Conservation (phyloP, 2,113 vertebrate genomes). For the Lampris megalopsis region DNA sequence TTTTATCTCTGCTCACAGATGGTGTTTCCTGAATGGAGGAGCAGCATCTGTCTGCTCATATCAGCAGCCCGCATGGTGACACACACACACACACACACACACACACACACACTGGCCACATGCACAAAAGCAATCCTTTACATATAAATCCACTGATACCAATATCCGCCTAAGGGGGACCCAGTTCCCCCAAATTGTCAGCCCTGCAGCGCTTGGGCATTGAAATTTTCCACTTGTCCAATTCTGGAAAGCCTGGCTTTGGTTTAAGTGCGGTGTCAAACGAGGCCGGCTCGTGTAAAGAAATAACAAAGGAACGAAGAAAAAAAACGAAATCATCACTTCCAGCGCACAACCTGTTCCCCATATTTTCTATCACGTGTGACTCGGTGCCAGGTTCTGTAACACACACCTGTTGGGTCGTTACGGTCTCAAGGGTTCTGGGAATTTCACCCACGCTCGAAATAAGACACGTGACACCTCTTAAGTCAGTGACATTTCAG, state of each 20-base stretch:
- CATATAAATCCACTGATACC: slow-evolving; percentile 42
- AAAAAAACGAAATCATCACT: too few species aligned
- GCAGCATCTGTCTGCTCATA: slow-evolving; percentile 58
- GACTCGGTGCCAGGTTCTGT: background rate
- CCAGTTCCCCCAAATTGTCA: too few species aligned
- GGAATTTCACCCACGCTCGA: too few species aligned
- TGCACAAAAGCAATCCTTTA: slow-evolving; percentile 26
- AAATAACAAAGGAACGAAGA: too few species aligned
- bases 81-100: slow-evolving; percentile 4
- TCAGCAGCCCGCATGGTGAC: slow-evolving; percentile 40
- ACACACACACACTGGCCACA: slow-evolving; percentile 37
- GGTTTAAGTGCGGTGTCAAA: too few species aligned
- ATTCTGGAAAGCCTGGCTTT: too few species aligned
- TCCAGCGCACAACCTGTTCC: background rate
- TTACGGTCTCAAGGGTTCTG: too few species aligned
- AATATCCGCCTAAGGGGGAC: slow-evolving; percentile 27
- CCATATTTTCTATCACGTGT: slow-evolving; percentile 5
- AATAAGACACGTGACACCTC: too few species aligned
- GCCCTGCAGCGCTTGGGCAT: too few species aligned
- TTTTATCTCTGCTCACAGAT: slow-evolving; percentile 68
- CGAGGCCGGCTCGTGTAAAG: too few species aligned
- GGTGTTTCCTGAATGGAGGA: slow-evolving; percentile 60
- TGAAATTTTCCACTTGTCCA: too few species aligned
- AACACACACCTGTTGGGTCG: background rate
- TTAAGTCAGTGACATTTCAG: background rate